These are phyloP conservation scores for Virgularia gustaviana DNA, from an alignment of 92 coral and sea anemone genomes.

Conservation along the genomic window DNA sequence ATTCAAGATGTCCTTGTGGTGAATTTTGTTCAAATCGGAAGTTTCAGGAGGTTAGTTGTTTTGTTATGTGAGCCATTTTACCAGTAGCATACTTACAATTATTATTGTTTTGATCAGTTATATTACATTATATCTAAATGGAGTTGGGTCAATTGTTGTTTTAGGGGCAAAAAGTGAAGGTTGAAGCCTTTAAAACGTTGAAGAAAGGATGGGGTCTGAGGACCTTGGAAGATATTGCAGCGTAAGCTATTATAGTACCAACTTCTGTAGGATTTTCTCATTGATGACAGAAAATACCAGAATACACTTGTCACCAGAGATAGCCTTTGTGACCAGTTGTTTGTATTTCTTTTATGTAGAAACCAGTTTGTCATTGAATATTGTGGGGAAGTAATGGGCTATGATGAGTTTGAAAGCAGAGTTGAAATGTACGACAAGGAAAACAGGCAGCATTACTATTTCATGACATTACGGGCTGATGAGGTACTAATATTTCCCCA, in stretches of 20 bases:
- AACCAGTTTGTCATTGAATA: constrained; percentile 96
- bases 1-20: constrained; percentile 84
- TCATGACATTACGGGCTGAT: constrained; percentile 94
- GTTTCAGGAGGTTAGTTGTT: constrained; percentile 72
- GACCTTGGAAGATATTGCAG: constrained; percentile 73
- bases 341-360: constrained; percentile 41
- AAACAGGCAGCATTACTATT: constrained; percentile 88
- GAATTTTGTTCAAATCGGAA: constrained; percentile 75
- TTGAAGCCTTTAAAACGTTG: constrained; percentile 84
- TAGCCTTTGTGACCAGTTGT: too few relatives aligned
- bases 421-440: constrained; percentile 88
- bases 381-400: constrained; percentile 97
- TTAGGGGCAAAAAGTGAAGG: constrained; percentile 84
- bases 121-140: background rate
- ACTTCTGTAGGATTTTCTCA: background rate
- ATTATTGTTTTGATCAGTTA: background rate
- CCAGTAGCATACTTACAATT: background rate
- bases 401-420: constrained; percentile 84
- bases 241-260: constrained; percentile 49
- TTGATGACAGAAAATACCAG: background rate
- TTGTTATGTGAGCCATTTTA: too few relatives aligned
- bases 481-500: constrained; percentile 56
- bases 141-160: too few relatives aligned
- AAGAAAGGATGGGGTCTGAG: constrained; percentile 98
- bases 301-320: background rate